A percentile compares a stretch with the other conserved stretches of the same genome.
phyloP scores from a whole-genome alignment of 1,140 invertebrate species.

The Callitettix versicolor region DNA sequence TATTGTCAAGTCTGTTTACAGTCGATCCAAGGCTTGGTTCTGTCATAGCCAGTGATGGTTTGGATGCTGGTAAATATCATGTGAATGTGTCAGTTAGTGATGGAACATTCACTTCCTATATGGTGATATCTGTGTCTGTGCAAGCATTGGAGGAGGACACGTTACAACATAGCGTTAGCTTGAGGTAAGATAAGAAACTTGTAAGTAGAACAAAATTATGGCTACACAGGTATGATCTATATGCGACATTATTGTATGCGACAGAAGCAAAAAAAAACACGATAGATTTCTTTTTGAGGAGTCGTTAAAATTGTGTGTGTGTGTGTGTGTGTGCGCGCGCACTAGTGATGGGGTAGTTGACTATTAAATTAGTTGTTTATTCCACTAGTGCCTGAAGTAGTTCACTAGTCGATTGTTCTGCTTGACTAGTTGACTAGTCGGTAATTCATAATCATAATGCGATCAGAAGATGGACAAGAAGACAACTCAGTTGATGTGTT shows the following conservation, averaged over 20 bases:
- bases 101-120: conserved; percentile 69
- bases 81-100: conserved; percentile 82
- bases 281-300: too few relatives aligned
- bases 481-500: too few relatives aligned
- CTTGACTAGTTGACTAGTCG: too few relatives aligned
- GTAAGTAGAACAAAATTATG: not conserved
- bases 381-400: not conserved
- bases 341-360: too few relatives aligned
- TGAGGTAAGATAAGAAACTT: conserved; percentile 40
- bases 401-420: too few relatives aligned
- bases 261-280: too few relatives aligned
- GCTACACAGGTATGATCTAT: not conserved
- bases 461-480: too few relatives aligned
- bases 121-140: conserved; percentile 69
- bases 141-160: conserved; percentile 74
- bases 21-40: conserved; percentile 70
- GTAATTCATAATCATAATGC: too few relatives aligned
- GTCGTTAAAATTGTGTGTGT: too few relatives aligned
- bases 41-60: conserved; percentile 63
- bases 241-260: not conserved
- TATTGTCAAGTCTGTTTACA: conserved; percentile 47
- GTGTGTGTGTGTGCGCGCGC: too few relatives aligned
- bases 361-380: not conserved
- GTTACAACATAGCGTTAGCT: conserved; percentile 71
- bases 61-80: conserved; percentile 78